Base-by-base conservation (phyloP, 2,888 invertebrate genomes). In the Phalera bucephala region DNA sequence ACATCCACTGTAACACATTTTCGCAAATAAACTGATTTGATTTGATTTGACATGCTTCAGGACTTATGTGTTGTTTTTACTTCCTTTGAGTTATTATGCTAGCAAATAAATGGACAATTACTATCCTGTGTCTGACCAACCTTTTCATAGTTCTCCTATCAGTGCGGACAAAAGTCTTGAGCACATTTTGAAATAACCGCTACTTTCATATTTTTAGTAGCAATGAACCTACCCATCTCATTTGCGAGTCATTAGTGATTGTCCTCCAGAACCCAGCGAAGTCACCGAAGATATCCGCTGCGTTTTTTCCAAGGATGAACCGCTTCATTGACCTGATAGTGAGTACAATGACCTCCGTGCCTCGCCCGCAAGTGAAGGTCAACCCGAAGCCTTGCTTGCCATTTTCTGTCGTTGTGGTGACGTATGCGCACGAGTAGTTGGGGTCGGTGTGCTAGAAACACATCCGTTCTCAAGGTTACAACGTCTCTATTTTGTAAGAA, bases 341-440 rank as follows among this genome's bases (percentile, higher is more conserved):
- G 48, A 92, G 87, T 5, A 95, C 94, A 1, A 97, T 94, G 45
- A 97, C 91, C 87, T 97, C 97, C 2, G 96, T 97, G 35, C 97
- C 97, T 52, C 96, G 91, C 5, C 97, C 97, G 36, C 95, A 91
- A 0, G 97, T 97, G 79, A 98, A 97, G 1, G 97, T 95, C 31
- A 97, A 81, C 0, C 97, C 97, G 73, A 94, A 93, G 2, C 97
- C 97, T 72, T 93, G 91, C 8, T 91, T 67, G 3, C 91, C 92
- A 44, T 89, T 90, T 26, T 91, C 91, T 0, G 95, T 94, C 45
- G 89, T 91, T n/a, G 95, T 79, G 1, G 93, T 94, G n/a, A 97
- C 96, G 78, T 97, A 97, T 0, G 96, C 96, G 63, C 96, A 96
- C 0, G 97, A 97, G 77, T 97, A 97, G 80, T 97, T 95, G 0